Evolutionary conservation across 2,888 invertebrate genomes (phyloP).

Genomic region (Rhamphomyia laevipes): DNA sequence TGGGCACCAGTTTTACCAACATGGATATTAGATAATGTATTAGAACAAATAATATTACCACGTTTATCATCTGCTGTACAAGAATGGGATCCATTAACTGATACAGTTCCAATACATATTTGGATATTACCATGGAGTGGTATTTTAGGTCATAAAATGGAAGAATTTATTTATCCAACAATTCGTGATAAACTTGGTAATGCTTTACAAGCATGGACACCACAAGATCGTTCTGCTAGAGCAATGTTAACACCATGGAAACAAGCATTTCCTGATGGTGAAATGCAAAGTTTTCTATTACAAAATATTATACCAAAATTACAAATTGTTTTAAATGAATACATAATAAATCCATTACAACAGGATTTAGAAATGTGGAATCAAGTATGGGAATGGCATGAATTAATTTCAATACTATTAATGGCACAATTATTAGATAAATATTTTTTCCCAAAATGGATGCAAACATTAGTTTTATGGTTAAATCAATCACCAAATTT

Average conservation of each 20-base stretch:
- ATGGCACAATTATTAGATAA: conserved; percentile 75
- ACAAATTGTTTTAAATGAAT: conserved; percentile 53
- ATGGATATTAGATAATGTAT: conserved; percentile 72
- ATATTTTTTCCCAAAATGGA: conserved; percentile 87
- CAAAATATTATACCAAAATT: conserved; percentile 86
- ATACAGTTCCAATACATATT: conserved; percentile 87
- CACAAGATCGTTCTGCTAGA: conserved; percentile 85
- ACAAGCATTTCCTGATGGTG: conserved; percentile 56
- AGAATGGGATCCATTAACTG: conserved; percentile 90
- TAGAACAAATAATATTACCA: conserved; percentile 74
- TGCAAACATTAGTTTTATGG: conserved; percentile 77
- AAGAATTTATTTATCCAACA: conserved; percentile 62
- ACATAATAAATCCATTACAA: conserved; percentile 60
- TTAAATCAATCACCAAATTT: conserved; percentile 82
- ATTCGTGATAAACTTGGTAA: conserved; percentile 83
- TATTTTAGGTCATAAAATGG: conserved; percentile 51
- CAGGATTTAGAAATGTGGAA: conserved; percentile 79
- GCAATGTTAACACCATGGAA: conserved; percentile 88
- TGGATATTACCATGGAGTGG: conserved; percentile 98
- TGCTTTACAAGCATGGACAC: conserved; percentile 90
- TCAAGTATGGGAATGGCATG: conserved; percentile 91
- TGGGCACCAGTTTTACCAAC: conserved; percentile 73
- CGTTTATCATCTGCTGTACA: conserved; percentile 62
- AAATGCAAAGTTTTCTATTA: conserved; percentile 68
- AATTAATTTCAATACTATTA: conserved; percentile 63